Conservation (phyloP, 2,797 vertebrate species). For the Sebastes kiyomatsui region DNA sequence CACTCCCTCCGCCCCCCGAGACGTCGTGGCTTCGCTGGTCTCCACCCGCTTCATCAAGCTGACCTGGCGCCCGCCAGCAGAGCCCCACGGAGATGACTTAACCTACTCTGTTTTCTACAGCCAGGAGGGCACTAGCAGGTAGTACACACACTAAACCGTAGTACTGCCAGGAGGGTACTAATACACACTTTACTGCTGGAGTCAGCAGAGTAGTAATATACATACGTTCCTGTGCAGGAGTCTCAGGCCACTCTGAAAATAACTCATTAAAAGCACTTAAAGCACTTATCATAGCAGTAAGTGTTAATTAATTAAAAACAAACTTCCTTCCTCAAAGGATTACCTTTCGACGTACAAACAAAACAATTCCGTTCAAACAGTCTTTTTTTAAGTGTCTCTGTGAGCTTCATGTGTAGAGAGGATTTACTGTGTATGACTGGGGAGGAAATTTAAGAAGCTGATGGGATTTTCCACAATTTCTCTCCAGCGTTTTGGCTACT, state of each 20-base stretch:
- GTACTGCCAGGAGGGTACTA: conserved; percentile 84
- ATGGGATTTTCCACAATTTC: conserved; percentile 23
- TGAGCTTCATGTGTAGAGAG: background rate
- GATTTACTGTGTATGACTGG: conserved; percentile 21
- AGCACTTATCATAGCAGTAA: conserved; percentile 27
- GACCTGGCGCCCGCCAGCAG: conserved; percentile 93
- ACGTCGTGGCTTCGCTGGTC: conserved; percentile 96
- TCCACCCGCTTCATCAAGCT: conserved; percentile 99
- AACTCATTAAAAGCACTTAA: conserved; percentile 34
- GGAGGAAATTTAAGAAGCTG: conserved; percentile 21
- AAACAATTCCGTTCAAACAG: background rate
- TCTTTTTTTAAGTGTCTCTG: background rate
- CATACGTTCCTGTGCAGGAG: background rate
- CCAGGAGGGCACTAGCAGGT: conserved; percentile 93
- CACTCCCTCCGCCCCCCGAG: conserved; percentile 91
- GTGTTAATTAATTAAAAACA: conserved; percentile 52
- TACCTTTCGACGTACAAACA: conserved; percentile 5
- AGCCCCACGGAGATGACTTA: conserved; percentile 93
- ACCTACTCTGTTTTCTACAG: conserved; percentile 97
- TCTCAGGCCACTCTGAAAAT: conserved; percentile 7
- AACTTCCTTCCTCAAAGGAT: conserved; percentile 28
- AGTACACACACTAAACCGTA: conserved; percentile 71
- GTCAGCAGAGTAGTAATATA: conserved; percentile 22
- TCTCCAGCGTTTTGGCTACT: background rate
- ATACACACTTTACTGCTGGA: conserved; percentile 20